Base-by-base conservation (phyloP, 2,113 vertebrate genomes). In the Mustela lutreola region DNA sequence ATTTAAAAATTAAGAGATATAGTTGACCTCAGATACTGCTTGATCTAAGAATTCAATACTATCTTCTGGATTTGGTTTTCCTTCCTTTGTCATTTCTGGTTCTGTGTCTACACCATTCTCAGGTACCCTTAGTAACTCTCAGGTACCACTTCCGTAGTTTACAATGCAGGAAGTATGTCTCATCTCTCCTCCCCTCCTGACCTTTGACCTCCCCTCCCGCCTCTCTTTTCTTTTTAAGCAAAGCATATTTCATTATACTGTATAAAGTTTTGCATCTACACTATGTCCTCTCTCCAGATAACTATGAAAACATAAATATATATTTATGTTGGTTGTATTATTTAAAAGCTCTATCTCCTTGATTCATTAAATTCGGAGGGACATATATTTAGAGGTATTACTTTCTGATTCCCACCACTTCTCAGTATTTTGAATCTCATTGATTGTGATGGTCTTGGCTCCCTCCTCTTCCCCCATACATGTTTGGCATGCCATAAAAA, bases 301-400 rank as follows among this genome's bases (percentile, higher is more conserved):
- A 14, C 28, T 94, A 87, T 28, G 60, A 90, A 60, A 67, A 31
- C 31, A 50, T 7, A 71, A 36, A 85, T 28, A 67, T 9, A 78
- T 10, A 80, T 26, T n/a, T 83, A 79, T n/a, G 9, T 58, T 92
- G n/a, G 24, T 58, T 50, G 19, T 76, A 56, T 73, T 58, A 84
- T 60, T 62, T 88, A 88, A 91, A 91, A 79, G 24, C 21, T 94
- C 11, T 78, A 78, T 48, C 42, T 88, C 14, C 26, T 71, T 21
- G 24, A 87, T 36, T 78, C 50, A 71, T 73, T 84, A 93, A 71
- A 91, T 91, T 93, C 58, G 71, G 65, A 84, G 45, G 26, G 12
- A 56, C 9, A 60, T 50, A 42, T 50, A 62, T 63, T 71, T 87
- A 97, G 18, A 45, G 8, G 3, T 50, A 26, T 88, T 11, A 60